phyloP scores from a whole-genome alignment of 2,888 invertebrate species.

The Ophraella communa region DNA sequence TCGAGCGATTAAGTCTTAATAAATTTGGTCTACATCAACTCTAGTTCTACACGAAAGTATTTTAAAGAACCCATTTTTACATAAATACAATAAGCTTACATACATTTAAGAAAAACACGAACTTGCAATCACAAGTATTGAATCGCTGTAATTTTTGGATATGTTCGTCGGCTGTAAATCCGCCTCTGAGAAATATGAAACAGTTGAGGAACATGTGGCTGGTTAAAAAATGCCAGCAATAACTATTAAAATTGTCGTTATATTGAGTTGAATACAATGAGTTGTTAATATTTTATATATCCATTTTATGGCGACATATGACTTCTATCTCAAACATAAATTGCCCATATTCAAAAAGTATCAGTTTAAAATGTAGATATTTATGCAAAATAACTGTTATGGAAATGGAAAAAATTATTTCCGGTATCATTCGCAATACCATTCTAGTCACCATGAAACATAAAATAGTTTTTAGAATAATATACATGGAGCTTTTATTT shows the following conservation, averaged over 20 bases:
- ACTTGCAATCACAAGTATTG: too few relatives aligned
- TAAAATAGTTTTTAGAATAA: too few relatives aligned
- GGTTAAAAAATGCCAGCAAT: not conserved
- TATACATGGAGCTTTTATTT: too few relatives aligned
- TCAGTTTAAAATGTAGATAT: not conserved
- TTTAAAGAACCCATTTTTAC: too few relatives aligned
- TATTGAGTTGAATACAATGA: conserved; percentile 35
- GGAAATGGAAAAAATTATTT: not conserved
- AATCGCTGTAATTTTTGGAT: not conserved
- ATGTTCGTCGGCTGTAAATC: not conserved
- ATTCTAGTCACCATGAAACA: too few relatives aligned
- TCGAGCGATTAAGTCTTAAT: too few relatives aligned
- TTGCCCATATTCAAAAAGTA: not conserved
- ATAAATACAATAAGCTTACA: too few relatives aligned
- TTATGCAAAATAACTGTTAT: not conserved
- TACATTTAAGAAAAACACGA: too few relatives aligned
- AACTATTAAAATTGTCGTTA: conserved; percentile 20
- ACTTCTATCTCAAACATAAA: conserved; percentile 18
- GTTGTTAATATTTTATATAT: conserved; percentile 37
- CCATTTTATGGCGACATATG: conserved; percentile 25
- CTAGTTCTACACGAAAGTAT: too few relatives aligned
- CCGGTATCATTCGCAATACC: not conserved
- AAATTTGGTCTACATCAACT: too few relatives aligned
- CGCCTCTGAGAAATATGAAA: not conserved
- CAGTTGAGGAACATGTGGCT: conserved; percentile 1